Evolutionary conservation across 92 coral and sea anemone species (phyloP).

Genomic region (Epizoanthus ramosus): DNA sequence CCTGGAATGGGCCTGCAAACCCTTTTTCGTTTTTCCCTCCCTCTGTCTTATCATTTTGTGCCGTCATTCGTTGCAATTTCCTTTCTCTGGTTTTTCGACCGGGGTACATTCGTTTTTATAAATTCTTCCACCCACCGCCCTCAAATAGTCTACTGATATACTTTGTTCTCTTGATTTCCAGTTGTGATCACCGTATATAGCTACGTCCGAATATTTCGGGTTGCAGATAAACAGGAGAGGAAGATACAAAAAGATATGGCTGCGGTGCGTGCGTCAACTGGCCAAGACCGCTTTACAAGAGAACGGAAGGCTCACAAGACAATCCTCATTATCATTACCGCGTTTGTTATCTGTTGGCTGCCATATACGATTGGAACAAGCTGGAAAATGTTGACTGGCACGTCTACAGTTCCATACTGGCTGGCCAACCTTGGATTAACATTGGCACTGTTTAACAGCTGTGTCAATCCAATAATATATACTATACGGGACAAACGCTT

Average conservation of each 20-base stretch:
- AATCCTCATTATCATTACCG: conserved; percentile 51
- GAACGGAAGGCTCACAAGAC: conserved; percentile 52
- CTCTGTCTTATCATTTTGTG: too few species aligned
- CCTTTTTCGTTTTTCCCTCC: too few species aligned
- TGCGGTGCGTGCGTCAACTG: conserved; percentile 21
- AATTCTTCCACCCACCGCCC: too few species aligned
- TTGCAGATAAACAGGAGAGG: conserved; percentile 58
- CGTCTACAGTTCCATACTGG: conserved; percentile 48
- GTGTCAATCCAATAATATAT: conserved; percentile 52
- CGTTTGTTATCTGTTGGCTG: conserved; percentile 56
- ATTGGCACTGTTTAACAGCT: conserved; percentile 60
- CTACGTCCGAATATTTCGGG: conserved; percentile 52
- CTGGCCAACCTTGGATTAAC: conserved; percentile 61
- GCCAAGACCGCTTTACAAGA: conserved; percentile 27
- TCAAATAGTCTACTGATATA: too few species aligned
- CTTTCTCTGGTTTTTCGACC: too few species aligned
- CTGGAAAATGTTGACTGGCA: conserved; percentile 54
- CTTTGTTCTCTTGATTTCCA: conserved; percentile 1
- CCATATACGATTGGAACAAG: conserved; percentile 60
- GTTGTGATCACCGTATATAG: conserved; percentile 46
- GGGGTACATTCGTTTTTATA: too few species aligned
- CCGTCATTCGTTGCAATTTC: too few species aligned
- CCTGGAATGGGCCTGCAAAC: too few species aligned
- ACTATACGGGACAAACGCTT: conserved; percentile 60
- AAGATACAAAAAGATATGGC: conserved; percentile 49